Evolutionary conservation across 2,797 vertebrate genomes (phyloP).

Genomic region (Trematomus bernacchii): DNA sequence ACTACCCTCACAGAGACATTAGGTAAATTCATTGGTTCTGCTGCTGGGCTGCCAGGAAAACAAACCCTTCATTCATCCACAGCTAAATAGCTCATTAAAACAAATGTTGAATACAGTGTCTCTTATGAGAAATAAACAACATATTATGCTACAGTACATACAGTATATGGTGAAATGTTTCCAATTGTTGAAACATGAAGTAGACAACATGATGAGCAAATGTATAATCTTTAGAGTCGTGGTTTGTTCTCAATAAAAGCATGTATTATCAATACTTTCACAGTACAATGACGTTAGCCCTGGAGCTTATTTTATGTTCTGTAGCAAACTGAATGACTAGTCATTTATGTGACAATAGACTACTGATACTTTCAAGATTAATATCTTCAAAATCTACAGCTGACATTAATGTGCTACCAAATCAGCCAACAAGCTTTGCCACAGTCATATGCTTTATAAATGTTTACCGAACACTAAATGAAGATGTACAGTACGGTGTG

Average conservation of each 20-base stretch:
- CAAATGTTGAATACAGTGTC: slow-evolving; percentile 9
- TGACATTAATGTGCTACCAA: background rate
- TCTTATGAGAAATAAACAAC: slow-evolving; percentile 15
- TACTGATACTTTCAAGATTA: background rate
- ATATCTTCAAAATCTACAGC: background rate
- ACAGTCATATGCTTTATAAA: background rate
- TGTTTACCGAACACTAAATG: background rate
- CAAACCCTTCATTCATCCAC: slow-evolving; percentile 15
- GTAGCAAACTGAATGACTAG: background rate
- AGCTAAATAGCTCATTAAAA: slow-evolving; percentile 13
- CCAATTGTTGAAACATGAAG: slow-evolving; percentile 19
- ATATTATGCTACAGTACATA: background rate
- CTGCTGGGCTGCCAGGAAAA: slow-evolving; percentile 12
- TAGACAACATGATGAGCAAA: slow-evolving; percentile 6
- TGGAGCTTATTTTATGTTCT: background rate
- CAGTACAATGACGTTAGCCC: slow-evolving; percentile 8
- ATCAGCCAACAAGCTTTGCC: slow-evolving; percentile 5
- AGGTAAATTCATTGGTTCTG: slow-evolving; percentile 40
- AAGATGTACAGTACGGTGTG: too few relatives aligned
- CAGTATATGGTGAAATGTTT: background rate
- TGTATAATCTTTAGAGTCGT: background rate
- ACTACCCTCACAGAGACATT: slow-evolving; percentile 17
- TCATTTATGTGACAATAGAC: background rate
- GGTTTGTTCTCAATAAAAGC: background rate
- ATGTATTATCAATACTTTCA: slow-evolving; percentile 13